phyloP scores from a whole-genome alignment of 2,113 vertebrate species.

The Etheostoma spectabile region DNA sequence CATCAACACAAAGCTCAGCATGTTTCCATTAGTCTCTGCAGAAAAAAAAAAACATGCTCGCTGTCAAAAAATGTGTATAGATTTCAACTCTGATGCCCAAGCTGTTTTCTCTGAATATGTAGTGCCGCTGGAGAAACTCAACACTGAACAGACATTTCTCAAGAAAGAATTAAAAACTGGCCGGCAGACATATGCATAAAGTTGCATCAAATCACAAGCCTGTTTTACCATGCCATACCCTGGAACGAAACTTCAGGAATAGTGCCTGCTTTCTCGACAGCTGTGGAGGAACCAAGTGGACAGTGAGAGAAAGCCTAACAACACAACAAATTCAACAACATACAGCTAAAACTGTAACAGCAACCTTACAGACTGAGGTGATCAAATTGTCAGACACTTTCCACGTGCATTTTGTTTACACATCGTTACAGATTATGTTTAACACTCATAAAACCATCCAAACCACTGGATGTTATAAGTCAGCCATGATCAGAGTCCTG shows the following conservation, averaged over 20 bases:
- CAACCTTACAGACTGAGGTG: conserved; percentile 10
- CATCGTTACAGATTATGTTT: background rate
- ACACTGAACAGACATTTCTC: conserved; percentile 6
- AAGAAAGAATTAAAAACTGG: conserved; percentile 10
- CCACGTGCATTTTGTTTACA: background rate
- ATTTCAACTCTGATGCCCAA: conserved; percentile 31
- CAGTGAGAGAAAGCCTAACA: conserved; percentile 57
- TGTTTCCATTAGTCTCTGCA: conserved; percentile 57
- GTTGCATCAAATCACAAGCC: conserved; percentile 74
- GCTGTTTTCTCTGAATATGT: conserved; percentile 16
- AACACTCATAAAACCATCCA: conserved; percentile 21
- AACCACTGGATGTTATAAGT: background rate
- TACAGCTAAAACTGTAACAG: conserved; percentile 11
- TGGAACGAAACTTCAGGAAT: conserved; percentile 85
- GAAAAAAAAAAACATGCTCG: conserved; percentile 51
- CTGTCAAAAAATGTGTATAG: conserved; percentile 33
- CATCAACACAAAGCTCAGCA: conserved; percentile 32
- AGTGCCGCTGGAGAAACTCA: conserved; percentile 21
- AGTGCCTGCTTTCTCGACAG: conserved; percentile 82
- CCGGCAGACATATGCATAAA: conserved; percentile 47
- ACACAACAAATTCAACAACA: conserved; percentile 38
- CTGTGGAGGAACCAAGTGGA: conserved; percentile 79
- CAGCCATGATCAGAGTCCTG: background rate
- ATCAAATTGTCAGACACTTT: conserved; percentile 1
- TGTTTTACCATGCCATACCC: conserved; percentile 86